Evolutionary conservation across 2,888 invertebrate genomes (phyloP).

Genomic region (Alsophila aescularia): DNA sequence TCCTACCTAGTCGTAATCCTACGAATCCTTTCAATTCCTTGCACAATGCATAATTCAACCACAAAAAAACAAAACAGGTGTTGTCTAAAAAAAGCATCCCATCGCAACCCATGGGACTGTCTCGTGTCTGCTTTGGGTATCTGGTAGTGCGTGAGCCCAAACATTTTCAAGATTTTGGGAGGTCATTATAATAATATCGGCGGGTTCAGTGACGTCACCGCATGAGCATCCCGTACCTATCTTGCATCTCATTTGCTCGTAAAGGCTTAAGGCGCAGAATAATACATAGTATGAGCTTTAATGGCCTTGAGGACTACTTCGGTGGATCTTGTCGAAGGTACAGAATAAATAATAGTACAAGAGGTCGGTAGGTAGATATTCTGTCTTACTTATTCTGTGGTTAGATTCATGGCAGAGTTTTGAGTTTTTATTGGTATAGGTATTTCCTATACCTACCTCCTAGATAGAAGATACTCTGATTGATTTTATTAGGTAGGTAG

Average conservation of each 20-base stretch:
- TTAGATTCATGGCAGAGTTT: not conserved
- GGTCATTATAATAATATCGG: constrained; percentile 15
- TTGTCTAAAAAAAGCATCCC: constrained; percentile 4
- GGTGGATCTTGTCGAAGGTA: too few species aligned
- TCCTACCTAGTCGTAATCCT: too few species aligned
- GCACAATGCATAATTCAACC: too few species aligned
- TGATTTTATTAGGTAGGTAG: too few species aligned
- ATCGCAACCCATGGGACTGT: constrained; percentile 1
- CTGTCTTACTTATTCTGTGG: too few species aligned
- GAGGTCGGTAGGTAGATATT: too few species aligned
- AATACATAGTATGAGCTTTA: constrained; percentile 30
- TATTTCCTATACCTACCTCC: too few species aligned
- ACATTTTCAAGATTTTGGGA: constrained; percentile 51
- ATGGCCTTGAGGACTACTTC: not conserved
- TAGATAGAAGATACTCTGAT: too few species aligned
- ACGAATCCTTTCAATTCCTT: too few species aligned
- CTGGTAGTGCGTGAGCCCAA: constrained; percentile 24
- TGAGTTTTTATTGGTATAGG: too few species aligned
- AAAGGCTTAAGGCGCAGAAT: constrained; percentile 31
- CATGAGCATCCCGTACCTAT: constrained; percentile 51
- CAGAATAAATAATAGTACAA: too few species aligned
- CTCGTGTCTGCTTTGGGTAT: not conserved
- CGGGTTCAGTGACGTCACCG: constrained; percentile 67
- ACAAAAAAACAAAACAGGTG: too few species aligned
- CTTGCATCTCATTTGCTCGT: constrained; percentile 59